phyloP scores from a whole-genome alignment of 2,797 vertebrate genomes.

The Synanceia verrucosa region DNA sequence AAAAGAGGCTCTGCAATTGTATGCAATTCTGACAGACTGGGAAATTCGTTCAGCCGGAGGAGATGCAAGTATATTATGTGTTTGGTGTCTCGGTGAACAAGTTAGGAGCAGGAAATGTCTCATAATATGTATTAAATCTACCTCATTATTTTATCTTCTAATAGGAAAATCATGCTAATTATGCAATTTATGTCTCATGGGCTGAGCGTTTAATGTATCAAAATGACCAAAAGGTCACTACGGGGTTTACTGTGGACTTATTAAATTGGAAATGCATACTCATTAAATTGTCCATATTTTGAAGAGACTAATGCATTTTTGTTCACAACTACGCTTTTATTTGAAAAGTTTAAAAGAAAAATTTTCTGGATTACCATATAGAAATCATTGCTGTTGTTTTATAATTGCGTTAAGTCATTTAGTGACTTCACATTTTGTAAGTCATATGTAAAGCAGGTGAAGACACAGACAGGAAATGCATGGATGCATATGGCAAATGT shows the following conservation, averaged over 20 bases:
- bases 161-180: conserved; percentile 6
- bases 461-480: neutral
- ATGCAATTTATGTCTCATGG: neutral
- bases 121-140: neutral
- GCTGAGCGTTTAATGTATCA: neutral
- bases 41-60: neutral
- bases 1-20: neutral
- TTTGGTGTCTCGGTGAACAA: neutral
- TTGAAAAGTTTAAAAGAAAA: neutral
- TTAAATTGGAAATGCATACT: too few relatives aligned
- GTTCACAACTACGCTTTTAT: too few relatives aligned
- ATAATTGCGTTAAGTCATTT: neutral
- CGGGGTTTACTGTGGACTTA: neutral
- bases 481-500: neutral
- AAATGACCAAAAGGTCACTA: neutral
- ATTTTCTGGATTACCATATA: neutral
- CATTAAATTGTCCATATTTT: too few relatives aligned
- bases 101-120: neutral
- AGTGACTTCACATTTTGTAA: neutral
- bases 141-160: neutral
- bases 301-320: neutral
- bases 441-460: neutral
- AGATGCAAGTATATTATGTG: neutral
- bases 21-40: neutral
- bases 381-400: neutral